Evolutionary conservation across 2,113 vertebrate species (phyloP).

Genomic region (Scomber japonicus): DNA sequence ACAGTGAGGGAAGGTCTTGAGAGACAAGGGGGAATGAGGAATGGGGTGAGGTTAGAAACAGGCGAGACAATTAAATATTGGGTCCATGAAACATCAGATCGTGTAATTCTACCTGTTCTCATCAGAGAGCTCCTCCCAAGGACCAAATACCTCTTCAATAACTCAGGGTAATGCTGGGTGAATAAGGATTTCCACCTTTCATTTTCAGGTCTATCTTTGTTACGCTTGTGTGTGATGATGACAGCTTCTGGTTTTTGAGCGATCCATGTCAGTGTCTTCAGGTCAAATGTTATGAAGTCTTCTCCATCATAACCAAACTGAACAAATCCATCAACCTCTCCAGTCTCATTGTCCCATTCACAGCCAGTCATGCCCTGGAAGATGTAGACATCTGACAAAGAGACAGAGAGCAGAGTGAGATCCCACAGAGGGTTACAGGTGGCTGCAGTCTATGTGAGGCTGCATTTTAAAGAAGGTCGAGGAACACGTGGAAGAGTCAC

Average conservation of each 20-base stretch:
- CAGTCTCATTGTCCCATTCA: neutral
- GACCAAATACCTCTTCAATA: slow-evolving; percentile 1
- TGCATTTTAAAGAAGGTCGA: too few relatives aligned
- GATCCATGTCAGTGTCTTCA: neutral
- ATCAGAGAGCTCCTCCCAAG: neutral
- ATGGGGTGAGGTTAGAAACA: neutral
- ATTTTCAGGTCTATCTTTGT: rapidly evolving
- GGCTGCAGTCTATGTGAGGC: too few relatives aligned
- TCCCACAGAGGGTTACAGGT: too few relatives aligned
- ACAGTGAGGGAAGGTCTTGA: slow-evolving; percentile 5
- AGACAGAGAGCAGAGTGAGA: neutral
- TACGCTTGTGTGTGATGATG: slow-evolving; percentile 9
- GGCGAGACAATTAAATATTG: neutral
- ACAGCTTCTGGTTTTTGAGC: rapidly evolving
- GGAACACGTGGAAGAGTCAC: too few relatives aligned
- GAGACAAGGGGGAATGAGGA: slow-evolving; percentile 29
- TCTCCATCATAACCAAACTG: neutral
- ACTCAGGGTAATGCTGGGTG: too few relatives aligned
- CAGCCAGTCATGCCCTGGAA: rapidly evolving
- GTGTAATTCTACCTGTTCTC: slow-evolving; percentile 13
- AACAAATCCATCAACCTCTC: neutral
- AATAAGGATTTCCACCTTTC: rapidly evolving
- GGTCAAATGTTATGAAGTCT: slow-evolving; percentile 50
- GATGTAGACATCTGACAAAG: slow-evolving; percentile 20
- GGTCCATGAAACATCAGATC: too few relatives aligned